phyloP scores from a whole-genome alignment of 2,113 vertebrate species.

The Rhea americana region DNA sequence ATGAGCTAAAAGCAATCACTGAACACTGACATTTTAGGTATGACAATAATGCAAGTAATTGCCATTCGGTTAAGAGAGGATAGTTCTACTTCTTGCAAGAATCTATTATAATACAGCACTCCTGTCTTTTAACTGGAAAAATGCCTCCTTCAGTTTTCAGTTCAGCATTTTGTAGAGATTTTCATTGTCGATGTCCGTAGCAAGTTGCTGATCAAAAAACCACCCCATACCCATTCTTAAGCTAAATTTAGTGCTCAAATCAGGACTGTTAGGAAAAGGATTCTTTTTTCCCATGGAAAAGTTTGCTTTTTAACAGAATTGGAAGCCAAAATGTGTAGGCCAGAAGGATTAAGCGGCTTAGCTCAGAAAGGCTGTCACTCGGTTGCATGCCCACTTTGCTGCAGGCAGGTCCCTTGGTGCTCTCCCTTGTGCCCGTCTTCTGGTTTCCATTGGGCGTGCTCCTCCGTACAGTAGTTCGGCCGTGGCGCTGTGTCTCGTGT shows the following conservation, averaged over 20 bases:
- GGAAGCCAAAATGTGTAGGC: not conserved
- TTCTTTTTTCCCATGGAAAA: not conserved
- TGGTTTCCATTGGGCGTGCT: not conserved
- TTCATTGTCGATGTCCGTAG: not conserved
- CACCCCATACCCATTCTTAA: not conserved
- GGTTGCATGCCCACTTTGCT: fast-evolving
- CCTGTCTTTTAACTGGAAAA: slow-evolving; percentile 59
- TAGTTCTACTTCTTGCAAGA: slow-evolving; percentile 68
- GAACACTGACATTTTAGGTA: slow-evolving; percentile 65
- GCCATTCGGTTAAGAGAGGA: slow-evolving; percentile 66
- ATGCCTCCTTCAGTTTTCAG: slow-evolving; percentile 53
- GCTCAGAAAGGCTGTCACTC: not conserved
- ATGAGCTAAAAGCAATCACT: slow-evolving; percentile 64
- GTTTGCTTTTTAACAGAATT: not conserved
- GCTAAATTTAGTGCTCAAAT: not conserved
- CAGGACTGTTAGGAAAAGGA: not conserved
- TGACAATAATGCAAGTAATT: slow-evolving; percentile 71
- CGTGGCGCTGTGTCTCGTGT: not conserved
- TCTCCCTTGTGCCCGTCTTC: not conserved
- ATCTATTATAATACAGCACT: slow-evolving; percentile 43
- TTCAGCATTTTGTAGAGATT: slow-evolving; percentile 44
- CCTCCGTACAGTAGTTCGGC: not conserved
- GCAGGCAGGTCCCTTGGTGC: fast-evolving
- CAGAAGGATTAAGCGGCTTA: not conserved
- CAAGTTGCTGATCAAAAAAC: not conserved